Evolutionary conservation across 2,888 invertebrate genomes (phyloP), one percentile per base, ranked within the genome.

Genomic region (Dryocosmus kuriphilus): DNA sequence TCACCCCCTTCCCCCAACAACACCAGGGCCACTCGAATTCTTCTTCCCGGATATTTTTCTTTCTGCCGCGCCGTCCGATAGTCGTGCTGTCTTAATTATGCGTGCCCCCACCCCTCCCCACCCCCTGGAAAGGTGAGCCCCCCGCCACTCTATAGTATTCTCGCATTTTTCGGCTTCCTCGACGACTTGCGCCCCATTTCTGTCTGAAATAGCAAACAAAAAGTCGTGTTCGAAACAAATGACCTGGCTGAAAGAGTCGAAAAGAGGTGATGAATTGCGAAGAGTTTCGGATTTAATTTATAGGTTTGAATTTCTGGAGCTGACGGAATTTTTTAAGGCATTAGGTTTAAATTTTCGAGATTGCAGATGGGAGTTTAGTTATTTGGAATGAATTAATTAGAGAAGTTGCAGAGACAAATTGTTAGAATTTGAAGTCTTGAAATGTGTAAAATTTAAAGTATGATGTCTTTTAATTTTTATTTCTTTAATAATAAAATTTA

Each of bases 41-140:
- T 41, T 27, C 67, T 41, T 67, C 41, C 32, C 51, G 51, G 84
- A 74, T 75, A 67, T 74, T 41, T 74, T 57, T 74, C 22, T 22
- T 22, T 35, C 38, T 22, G 16, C 57, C 38, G 7, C 16, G 16
- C 57, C 38, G 7, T 35, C 22, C 38, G 57, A 61, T 74, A 38
- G 16, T 16, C n/a, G 30, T 7, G 22, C 19, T 32, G 74, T 27
- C 41, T 57, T 74, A 74, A 74, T 61, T 71, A 71, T 71, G 51
- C 71, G 67, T 27, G 30, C 74, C 38, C 65, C 35, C 32, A 2
- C 1, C 24, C 14, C 62, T 14, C n/a, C 11, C 62, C 2, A 30
- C 6, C 27, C 14, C 1, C 32, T 14, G 1, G 7, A 65, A 8
- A 24, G 65, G 38, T 7, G 14, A n/a, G 4, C 1, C 19, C 27